phyloP scores from a whole-genome alignment of 2,797 vertebrate genomes.

The Melanogrammus aeglefinus region DNA sequence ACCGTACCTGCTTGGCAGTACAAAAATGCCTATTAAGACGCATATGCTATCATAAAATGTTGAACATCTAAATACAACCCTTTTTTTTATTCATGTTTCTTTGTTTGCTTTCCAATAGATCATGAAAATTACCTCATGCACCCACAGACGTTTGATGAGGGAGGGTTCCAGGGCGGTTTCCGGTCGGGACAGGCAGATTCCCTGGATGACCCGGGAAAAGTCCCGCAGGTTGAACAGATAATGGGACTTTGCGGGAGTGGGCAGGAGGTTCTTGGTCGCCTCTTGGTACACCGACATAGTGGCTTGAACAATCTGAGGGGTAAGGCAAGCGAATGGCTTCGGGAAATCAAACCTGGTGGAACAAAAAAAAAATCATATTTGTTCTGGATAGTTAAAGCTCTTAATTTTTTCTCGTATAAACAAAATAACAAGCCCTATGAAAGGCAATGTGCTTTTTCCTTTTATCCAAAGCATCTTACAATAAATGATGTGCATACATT shows the following conservation, averaged over 20 bases:
- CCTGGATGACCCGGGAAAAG: constrained; percentile 89
- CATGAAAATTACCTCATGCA: constrained; percentile 81
- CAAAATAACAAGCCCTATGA: not conserved
- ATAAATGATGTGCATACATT: not conserved
- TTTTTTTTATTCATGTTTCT: not conserved
- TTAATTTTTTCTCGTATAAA: not conserved
- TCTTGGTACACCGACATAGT: constrained; percentile 85
- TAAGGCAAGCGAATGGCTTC: constrained; percentile 74
- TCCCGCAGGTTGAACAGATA: constrained; percentile 91
- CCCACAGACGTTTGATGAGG: constrained; percentile 86
- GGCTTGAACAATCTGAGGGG: constrained; percentile 74
- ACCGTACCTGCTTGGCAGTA: too few relatives aligned
- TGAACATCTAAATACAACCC: too few relatives aligned
- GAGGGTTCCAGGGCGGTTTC: constrained; percentile 76
- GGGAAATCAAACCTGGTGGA: constrained; percentile 80
- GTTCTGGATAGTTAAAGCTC: not conserved
- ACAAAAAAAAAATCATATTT: not conserved
- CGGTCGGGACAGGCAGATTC: constrained; percentile 84
- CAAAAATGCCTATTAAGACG: too few relatives aligned
- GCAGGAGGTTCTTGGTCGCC: constrained; percentile 85
- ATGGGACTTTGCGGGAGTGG: constrained; percentile 90
- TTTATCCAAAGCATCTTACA: not conserved
- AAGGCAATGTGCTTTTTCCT: not conserved
- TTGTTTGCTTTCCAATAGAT: not conserved
- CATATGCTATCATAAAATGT: too few relatives aligned